Evolutionary conservation across 2,113 vertebrate genomes (phyloP), one percentile per base, ranked within the genome.

Genomic region (Pseudorectes ferrugineus): DNA sequence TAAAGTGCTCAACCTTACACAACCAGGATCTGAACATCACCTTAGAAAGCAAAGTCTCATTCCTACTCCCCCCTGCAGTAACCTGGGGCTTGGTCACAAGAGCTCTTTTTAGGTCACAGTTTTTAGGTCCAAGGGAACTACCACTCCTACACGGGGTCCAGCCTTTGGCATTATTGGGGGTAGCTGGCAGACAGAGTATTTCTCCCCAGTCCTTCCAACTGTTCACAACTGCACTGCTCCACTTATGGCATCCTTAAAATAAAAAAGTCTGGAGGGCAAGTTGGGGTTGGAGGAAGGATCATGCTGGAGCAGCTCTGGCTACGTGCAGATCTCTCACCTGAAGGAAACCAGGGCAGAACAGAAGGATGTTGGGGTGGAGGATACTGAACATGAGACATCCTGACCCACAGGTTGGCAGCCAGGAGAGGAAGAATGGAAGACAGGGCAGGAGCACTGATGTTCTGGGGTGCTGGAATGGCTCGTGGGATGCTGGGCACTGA

Each of bases 221-320:
- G 40, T 20, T 87, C 91, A 62, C 59, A 85, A 45, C 40, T 57
- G 42, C 77, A 71, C 25, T 66, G 80, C 36, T 95, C 82, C 25
- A 61, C 42, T 77, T 18, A 24, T 7, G 25, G 63, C 35, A 81
- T 8, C 48, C 48, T 61, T 76, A 46, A 58, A 67, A 45, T 11
- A 29, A 58, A 42, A 9, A 35, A 24, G 14, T 13, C 55, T 46
- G 51, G 46, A 94, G 61, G 35, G 26, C 49, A 84, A 77, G 55
- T 6, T 35, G 51, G 89, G 38, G 46, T 1, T 66, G 59, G 55
- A 88, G 63, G 45, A 92, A 88, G 80, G 6, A 48, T 28, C 14
- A 25, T 5, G 35, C 72, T 86, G 80, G 42, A 74, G 63, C 36
- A 88, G 63, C 55, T 88, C 51, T 31, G 73, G 23, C 26, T 70